Conservation (phyloP, 2,113 vertebrate genomes). For the Noturus placidus region DNA sequence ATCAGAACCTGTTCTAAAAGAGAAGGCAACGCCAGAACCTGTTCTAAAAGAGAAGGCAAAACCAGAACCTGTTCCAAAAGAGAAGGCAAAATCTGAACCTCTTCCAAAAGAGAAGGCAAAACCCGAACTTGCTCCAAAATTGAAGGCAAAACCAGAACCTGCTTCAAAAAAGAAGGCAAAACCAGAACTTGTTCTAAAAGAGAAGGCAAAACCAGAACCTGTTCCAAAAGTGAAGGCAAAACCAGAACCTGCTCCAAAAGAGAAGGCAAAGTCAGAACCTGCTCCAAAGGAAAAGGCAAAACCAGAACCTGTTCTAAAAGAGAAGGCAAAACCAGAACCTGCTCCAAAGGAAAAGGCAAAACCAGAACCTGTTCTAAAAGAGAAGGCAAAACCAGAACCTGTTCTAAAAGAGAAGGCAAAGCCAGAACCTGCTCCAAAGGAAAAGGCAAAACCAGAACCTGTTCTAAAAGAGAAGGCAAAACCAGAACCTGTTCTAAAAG, state of each 20-base stretch:
- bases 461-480: constrained; percentile 42
- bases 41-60: constrained; percentile 31
- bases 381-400: constrained; percentile 9
- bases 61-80: constrained; percentile 7
- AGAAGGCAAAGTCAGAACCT: constrained; percentile 46
- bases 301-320: neutral
- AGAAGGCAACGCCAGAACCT: neutral
- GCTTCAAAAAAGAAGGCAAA: constrained; percentile 31
- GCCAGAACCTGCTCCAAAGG: neutral
- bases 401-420: constrained; percentile 27
- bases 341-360: neutral
- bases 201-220: neutral
- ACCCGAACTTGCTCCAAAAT: neutral
- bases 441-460: neutral
- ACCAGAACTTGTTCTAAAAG: neutral
- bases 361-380: neutral
- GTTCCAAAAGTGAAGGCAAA: neutral
- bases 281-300: constrained; percentile 28
- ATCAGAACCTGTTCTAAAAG: neutral
- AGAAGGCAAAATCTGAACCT: neutral
- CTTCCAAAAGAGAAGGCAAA: neutral
- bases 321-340: neutral
- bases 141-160: neutral
- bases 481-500: constrained; percentile 34
- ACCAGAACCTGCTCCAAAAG: neutral